phyloP scores from a whole-genome alignment of 2,797 vertebrate genomes.

The Pseudotriccus pelzelni region DNA sequence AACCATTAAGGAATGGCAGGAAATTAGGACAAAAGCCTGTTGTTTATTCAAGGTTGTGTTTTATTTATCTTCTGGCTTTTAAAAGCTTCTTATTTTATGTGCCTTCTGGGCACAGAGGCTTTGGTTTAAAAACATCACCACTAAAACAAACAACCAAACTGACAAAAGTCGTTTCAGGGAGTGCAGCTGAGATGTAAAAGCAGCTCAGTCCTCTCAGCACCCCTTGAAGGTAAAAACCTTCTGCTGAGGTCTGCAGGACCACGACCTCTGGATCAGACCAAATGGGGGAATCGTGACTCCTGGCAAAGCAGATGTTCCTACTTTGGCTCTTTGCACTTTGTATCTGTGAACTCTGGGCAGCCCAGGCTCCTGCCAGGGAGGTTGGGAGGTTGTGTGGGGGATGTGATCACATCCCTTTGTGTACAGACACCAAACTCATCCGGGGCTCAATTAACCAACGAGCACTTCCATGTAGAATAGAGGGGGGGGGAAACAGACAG shows the following conservation, averaged over 20 bases:
- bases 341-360: not conserved
- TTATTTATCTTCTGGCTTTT: constrained; percentile 64
- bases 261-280: not conserved
- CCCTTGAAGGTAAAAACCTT: not conserved
- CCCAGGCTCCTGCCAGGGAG: not conserved
- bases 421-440: not conserved
- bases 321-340: not conserved
- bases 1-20: constrained; percentile 71
- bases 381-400: not conserved
- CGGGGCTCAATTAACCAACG: not conserved
- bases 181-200: constrained; percentile 44
- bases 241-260: not conserved
- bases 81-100: constrained; percentile 54
- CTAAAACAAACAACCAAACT: constrained; percentile 58
- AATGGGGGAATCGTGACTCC: not conserved
- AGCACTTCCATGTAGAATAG: not conserved
- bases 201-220: not conserved
- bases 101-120: constrained; percentile 47
- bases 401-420: not conserved
- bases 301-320: not conserved
- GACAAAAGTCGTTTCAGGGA: constrained; percentile 35
- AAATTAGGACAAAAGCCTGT: constrained; percentile 68
- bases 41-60: constrained; percentile 66
- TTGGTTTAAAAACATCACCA: constrained; percentile 44
- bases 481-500: not conserved